Percentiles rank a stretch among this genome's conserved stretches.
Conservation (phyloP, 2,113 vertebrate species). For the Otis tarda region DNA sequence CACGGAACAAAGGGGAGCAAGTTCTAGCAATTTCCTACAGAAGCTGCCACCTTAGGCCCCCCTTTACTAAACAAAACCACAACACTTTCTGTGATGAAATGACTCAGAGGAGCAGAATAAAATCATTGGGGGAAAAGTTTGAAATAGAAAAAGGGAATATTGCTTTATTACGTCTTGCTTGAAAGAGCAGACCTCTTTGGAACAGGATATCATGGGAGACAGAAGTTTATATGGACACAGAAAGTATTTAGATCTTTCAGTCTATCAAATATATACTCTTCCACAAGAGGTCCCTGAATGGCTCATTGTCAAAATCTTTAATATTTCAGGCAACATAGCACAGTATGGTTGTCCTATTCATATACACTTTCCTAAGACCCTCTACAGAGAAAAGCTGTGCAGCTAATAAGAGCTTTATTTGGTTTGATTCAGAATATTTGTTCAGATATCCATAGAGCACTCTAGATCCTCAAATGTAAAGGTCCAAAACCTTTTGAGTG, state of each 20-base stretch:
- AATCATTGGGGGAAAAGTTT: neutral
- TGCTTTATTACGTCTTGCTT: neutral
- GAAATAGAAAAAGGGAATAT: neutral
- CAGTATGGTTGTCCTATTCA: neutral
- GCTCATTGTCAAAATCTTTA: neutral
- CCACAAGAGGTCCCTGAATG: neutral
- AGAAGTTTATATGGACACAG: neutral
- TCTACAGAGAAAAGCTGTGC: neutral
- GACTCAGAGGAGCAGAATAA: neutral
- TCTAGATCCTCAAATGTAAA: neutral
- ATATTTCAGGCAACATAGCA: neutral
- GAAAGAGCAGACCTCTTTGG: neutral
- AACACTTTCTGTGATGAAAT: neutral
- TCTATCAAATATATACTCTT: neutral
- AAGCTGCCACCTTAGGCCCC: no score
- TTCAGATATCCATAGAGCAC: neutral
- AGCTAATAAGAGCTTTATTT: neutral
- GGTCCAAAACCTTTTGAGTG: neutral
- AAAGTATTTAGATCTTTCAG: neutral
- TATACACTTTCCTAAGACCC: neutral
- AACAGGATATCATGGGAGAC: neutral
- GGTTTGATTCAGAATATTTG: neutral
- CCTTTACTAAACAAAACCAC: no score
- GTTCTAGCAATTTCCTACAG: no score
- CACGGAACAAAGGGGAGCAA: no score